A percentile compares a stretch with the other conserved stretches of the same genome.
phyloP scores from a whole-genome alignment of 2,113 vertebrate species.

The Menura novaehollandiae region DNA sequence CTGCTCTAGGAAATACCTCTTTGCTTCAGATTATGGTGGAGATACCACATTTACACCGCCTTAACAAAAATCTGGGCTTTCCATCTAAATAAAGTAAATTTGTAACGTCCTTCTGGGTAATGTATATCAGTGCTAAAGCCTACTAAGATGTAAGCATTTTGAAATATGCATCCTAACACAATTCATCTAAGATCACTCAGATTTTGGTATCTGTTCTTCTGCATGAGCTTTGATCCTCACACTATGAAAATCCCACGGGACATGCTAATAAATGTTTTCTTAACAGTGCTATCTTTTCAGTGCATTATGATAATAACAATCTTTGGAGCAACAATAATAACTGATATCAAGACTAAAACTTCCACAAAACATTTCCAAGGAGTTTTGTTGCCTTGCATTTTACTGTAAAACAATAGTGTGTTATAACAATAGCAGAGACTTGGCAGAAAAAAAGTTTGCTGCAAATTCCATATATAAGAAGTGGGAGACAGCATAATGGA shows the following conservation, averaged over 20 bases:
- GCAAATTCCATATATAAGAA: neutral
- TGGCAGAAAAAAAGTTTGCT: neutral
- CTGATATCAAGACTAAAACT: neutral
- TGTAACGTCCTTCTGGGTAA: rapidly evolving
- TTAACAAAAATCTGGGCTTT: neutral
- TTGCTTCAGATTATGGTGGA: neutral
- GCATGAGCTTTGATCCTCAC: neutral
- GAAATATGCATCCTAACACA: neutral
- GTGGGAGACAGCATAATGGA: neutral
- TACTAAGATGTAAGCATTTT: neutral
- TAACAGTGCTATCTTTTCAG: neutral
- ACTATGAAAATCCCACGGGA: neutral
- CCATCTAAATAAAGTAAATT: neutral
- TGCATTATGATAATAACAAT: neutral
- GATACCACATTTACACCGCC: neutral
- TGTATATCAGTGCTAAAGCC: neutral
- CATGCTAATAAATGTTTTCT: neutral
- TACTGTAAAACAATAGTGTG: neutral
- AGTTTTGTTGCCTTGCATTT: neutral
- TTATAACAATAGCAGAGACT: neutral
- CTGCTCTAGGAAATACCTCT: neutral
- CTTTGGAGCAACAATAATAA: neutral
- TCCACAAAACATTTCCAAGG: neutral
- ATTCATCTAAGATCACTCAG: neutral
- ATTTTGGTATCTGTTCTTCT: neutral